A percentile compares a stretch with the other conserved stretches of the same genome.
These are phyloP conservation scores for Zelostemma sp. DNA, from an alignment of 1,140 invertebrate species.

Conservation along the genomic window DNA sequence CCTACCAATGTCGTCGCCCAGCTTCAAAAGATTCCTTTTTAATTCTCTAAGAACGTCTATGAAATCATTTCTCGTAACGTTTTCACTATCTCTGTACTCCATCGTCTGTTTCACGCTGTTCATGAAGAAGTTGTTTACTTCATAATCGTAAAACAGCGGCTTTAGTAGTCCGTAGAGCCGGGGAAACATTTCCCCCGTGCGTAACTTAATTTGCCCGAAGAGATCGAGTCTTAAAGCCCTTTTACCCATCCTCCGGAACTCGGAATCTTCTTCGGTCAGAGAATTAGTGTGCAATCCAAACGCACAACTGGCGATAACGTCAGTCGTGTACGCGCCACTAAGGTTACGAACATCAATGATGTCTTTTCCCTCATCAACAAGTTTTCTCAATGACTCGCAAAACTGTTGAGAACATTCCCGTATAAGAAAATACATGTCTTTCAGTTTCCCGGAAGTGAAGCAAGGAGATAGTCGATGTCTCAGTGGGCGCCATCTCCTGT, in stretches of 20 bases:
- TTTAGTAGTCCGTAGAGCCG: conserved; percentile 32
- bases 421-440: conserved; percentile 62
- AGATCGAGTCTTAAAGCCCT: conserved; percentile 51
- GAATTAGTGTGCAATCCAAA: conserved; percentile 73
- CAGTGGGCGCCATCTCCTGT: conserved; percentile 62
- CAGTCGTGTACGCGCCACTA: conserved; percentile 67
- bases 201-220: conserved; percentile 38
- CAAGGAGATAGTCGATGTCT: conserved; percentile 51
- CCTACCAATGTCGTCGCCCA: conserved; percentile 25
- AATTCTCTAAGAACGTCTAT: conserved; percentile 71
- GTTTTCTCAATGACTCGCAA: conserved; percentile 38
- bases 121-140: conserved; percentile 66
- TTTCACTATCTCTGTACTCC: conserved; percentile 64
- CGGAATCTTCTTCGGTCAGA: conserved; percentile 67
- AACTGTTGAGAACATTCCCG: conserved; percentile 50
- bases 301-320: conserved; percentile 71
- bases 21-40: conserved; percentile 59
- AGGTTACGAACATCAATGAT: conserved; percentile 59
- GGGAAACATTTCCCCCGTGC: conserved; percentile 41
- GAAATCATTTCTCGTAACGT: conserved; percentile 69
- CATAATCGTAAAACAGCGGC: conserved; percentile 34
- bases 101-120: too few species aligned
- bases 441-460: conserved; percentile 59
- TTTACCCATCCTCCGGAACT: conserved; percentile 67
- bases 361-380: conserved; percentile 15